Conservation (phyloP, 2,888 invertebrate species). For the Sabatieria punctata region DNA sequence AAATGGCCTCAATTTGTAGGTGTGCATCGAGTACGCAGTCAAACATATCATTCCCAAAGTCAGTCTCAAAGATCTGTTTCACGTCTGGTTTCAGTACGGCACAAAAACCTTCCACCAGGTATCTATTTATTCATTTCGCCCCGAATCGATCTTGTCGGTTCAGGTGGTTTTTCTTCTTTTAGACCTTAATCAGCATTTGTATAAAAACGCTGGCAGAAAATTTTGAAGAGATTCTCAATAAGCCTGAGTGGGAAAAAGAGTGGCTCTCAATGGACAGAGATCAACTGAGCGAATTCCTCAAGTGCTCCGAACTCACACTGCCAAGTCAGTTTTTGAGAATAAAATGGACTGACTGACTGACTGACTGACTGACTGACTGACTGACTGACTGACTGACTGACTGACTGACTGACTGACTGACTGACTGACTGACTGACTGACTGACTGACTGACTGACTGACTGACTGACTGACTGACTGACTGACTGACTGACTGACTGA, state of each 20-base stretch:
- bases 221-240: conserved; percentile 29
- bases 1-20: conserved; percentile 15
- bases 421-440: too few relatives aligned
- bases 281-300: conserved; percentile 34
- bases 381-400: too few relatives aligned
- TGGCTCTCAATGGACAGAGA: conserved; percentile 32
- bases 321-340: too few relatives aligned
- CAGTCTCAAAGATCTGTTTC: conserved; percentile 34
- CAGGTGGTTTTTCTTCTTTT: too few relatives aligned
- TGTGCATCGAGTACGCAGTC: conserved; percentile 35
- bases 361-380: too few relatives aligned
- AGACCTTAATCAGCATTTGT: conserved; percentile 4
- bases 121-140: too few relatives aligned
- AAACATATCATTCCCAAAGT: conserved; percentile 31
- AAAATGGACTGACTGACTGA: too few relatives aligned
- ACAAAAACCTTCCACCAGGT: conserved; percentile 30
- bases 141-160: too few relatives aligned
- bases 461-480: too few relatives aligned
- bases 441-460: too few relatives aligned
- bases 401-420: too few relatives aligned
- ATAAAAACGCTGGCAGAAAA: conserved; percentile 20
- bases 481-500: too few relatives aligned
- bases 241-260: conserved; percentile 33
- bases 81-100: conserved; percentile 38
- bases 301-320: conserved; percentile 31